Evolutionary conservation across 2,888 invertebrate genomes (phyloP), one percentile per base, ranked within the genome.

Genomic region (Tenthredo amoena): DNA sequence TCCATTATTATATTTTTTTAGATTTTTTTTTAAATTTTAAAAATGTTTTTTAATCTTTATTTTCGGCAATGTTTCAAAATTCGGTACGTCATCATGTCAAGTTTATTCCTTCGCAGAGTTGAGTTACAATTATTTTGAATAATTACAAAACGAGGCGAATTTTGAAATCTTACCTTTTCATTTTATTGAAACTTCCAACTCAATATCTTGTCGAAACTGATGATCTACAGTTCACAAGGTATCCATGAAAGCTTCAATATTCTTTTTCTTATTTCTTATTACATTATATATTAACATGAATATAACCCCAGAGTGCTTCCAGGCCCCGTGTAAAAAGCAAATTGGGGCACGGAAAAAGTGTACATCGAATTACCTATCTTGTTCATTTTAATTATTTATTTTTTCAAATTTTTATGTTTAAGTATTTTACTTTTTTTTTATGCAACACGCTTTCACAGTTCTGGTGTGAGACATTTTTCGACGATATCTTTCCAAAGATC

Each of bases 241-340:
- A 43, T 85, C 31, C 47, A 81, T 85, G 72, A 72, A 85, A 85
- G 82, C 40, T 85, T 85, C 83, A 74, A 85, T 82, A 37, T 74
- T 83, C 37, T 84, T 47, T 37, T 47, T 86, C 82, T 68, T 43
- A 50, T 71, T 50, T 82, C n/a, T 58, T 65, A 87, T 86, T 87
- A 87, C 84, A 86, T 86, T 88, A 87, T 87, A 90, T 90, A 91
- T 89, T 91, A 90, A 90, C 89, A 90, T 89, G 89, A 90, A 90
- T 91, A 89, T 89, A 89, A 91, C 91, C 92, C 92, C 92, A 91
- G 88, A 89, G 87, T 92, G 92, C 92, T 92, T 92, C 89, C 89
- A 91, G 90, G 90, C 91, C 90, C 91, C 90, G 85, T 87, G 86
- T 86, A 89, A 85, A 92, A 92, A 92, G 91, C 91, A 92, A 90